A percentile compares a stretch with the other conserved stretches of the same genome.
phyloP scores from a whole-genome alignment of 2,113 vertebrate genomes.

The Aramus guarauna region DNA sequence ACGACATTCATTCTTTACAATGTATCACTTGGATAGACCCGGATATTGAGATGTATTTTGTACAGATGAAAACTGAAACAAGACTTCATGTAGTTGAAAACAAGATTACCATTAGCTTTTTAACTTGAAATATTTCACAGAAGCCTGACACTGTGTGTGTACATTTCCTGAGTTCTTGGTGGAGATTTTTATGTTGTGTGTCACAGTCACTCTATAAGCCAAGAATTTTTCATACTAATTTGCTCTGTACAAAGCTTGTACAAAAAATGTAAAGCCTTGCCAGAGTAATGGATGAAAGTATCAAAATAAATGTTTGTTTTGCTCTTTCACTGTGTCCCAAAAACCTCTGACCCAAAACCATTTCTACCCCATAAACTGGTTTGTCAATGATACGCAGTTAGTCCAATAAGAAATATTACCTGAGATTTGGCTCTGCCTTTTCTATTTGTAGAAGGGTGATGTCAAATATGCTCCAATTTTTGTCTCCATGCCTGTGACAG shows the following conservation, averaged over 20 bases:
- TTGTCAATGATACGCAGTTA: slow-evolving; percentile 52
- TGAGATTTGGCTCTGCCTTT: slow-evolving; percentile 65
- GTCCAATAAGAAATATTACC: slow-evolving; percentile 69
- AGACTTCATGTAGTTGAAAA: slow-evolving; percentile 56
- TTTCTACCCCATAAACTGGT: slow-evolving; percentile 49
- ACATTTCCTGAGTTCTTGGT: slow-evolving; percentile 35
- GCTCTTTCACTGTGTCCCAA: not conserved
- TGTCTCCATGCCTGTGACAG: slow-evolving; percentile 70
- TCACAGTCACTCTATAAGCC: not conserved
- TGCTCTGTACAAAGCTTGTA: not conserved
- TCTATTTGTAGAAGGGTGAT: slow-evolving; percentile 67
- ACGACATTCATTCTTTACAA: slow-evolving; percentile 28
- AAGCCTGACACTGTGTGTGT: not conserved
- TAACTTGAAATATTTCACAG: slow-evolving; percentile 27
- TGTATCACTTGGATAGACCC: slow-evolving; percentile 35
- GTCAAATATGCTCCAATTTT: slow-evolving; percentile 76
- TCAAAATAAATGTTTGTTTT: slow-evolving; percentile 29
- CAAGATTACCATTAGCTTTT: slow-evolving; percentile 49
- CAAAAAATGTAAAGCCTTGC: slow-evolving; percentile 15
- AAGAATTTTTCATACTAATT: slow-evolving; percentile 18
- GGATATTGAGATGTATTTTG: slow-evolving; percentile 47
- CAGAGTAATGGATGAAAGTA: slow-evolving; percentile 33
- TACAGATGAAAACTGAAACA: slow-evolving; percentile 60
- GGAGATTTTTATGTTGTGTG: not conserved
- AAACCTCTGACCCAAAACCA: slow-evolving; percentile 24